Base-by-base conservation (phyloP, 2,113 vertebrate genomes). In the Python bivittatus region DNA sequence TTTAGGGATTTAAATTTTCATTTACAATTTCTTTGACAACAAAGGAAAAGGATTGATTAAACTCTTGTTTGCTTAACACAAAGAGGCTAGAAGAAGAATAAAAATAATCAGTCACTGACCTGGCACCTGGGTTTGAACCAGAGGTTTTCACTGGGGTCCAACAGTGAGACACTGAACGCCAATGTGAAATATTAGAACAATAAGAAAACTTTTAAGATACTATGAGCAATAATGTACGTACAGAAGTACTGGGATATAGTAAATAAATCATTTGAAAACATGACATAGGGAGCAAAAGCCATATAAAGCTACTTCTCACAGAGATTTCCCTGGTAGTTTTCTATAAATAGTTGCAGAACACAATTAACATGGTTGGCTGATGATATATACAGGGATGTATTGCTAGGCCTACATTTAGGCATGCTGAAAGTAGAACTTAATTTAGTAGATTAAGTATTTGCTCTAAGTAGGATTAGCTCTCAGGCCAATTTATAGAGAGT, bases 81-180 rank as follows among this genome's bases (percentile, higher is more conserved):
- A 17, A 87, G 25, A 42, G 15, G 15, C 7, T 44, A 15, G 48
- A 15, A 64, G 38, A 61, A 44, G 10, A 60, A 60, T 25, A 88
- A 48, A 52, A 9, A 48, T 48, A 48, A 48, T 48, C 29, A 90
- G 29, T 91, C 86, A 92, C 91, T 97, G 94, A 98, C 97, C 98
- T 97, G 15, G 97, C 96, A 90, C 96, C 95, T 85, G 97, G 97
- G 42, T 85, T 42, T 4, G 93, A 95, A 87, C 97, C 97, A 84
- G 95, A 94, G 2, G 95, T 97, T 97, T 97, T 98, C 54, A 98
- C 95, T 7, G 97, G 96, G 0, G 94, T 98, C 97, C 98, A 98
- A 90, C 90, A 97, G 91, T 97, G 93, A 92, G 97, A 98, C 90
- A 97, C 96, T 98, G 93, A 95, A 96, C 96, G 17, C 94, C 15